A percentile compares a stretch with the other conserved stretches of the same genome.
phyloP scores from a whole-genome alignment of 2,888 invertebrate genomes.

The Hoplodrina blanda region DNA sequence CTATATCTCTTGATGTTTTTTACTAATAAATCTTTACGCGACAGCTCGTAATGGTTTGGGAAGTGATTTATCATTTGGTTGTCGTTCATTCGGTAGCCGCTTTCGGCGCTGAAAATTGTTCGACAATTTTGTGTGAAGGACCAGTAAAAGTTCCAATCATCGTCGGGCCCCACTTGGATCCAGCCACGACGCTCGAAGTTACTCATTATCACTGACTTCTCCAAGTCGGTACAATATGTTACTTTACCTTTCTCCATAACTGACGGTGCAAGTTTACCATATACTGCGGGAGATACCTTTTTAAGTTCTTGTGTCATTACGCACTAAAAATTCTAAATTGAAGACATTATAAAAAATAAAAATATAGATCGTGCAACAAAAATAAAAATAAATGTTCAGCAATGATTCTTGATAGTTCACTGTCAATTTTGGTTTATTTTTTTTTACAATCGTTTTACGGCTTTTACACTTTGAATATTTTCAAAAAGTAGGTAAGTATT shows the following conservation, averaged over 20 bases:
- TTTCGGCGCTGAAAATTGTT: conserved; percentile 97
- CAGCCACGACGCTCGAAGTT: conserved; percentile 98
- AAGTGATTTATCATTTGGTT: conserved; percentile 99
- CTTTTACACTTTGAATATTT: not conserved
- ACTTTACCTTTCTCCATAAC: conserved; percentile 73
- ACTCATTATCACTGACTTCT: conserved; percentile 97
- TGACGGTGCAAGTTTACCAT: conserved; percentile 65
- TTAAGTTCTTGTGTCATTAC: conserved; percentile 69
- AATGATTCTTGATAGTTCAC: conserved; percentile 43
- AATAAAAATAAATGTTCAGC: conserved; percentile 37
- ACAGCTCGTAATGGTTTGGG: conserved; percentile 98
- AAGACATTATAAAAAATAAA: conserved; percentile 58
- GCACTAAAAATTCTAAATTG: conserved; percentile 39
- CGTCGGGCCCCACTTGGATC: conserved; percentile 95
- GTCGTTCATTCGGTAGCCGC: conserved; percentile 97
- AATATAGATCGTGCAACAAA: conserved; percentile 40
- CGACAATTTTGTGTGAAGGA: conserved; percentile 97
- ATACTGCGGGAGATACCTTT: conserved; percentile 65
- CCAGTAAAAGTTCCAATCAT: conserved; percentile 99
- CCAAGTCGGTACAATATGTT: conserved; percentile 95
- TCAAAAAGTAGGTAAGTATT: not conserved
- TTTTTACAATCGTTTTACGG: not conserved
- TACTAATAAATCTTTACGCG: conserved; percentile 98
- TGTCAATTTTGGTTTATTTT: conserved; percentile 47
- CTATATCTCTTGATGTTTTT: conserved; percentile 98